Evolutionary conservation across 2,113 vertebrate genomes (phyloP).

Genomic region (Carassius carassius): DNA sequence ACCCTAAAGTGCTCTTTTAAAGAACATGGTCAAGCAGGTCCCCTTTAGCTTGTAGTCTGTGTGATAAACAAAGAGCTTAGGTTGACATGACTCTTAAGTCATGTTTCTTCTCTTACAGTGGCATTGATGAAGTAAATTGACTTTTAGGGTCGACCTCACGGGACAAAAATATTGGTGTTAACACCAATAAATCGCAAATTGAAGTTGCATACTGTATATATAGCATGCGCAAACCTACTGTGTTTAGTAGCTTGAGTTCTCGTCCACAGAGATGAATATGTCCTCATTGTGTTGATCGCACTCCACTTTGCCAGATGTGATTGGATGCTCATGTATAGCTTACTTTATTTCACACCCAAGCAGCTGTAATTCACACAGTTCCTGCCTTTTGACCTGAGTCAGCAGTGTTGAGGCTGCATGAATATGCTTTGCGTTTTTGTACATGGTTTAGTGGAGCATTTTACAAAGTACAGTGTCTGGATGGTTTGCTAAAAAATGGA

Average conservation of each 20-base stretch:
- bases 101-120: not conserved
- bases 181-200: not conserved
- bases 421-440: not conserved
- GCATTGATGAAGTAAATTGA: not conserved
- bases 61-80: not conserved
- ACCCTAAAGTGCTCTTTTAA: not conserved
- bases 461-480: not conserved
- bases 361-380: not conserved
- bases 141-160: not conserved
- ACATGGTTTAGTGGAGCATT: not conserved
- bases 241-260: not conserved
- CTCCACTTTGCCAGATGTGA: conserved; percentile 14
- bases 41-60: not conserved
- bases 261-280: not conserved
- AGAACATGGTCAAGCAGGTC: not conserved
- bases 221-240: not conserved
- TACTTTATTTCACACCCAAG: not conserved
- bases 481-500: not conserved
- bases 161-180: not conserved
- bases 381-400: conserved; percentile 17
- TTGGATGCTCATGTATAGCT: not conserved
- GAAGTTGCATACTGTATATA: conserved; percentile 1
- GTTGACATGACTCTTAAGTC: conserved; percentile 4
- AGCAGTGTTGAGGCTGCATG: not conserved
- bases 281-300: conserved; percentile 14